Evolutionary conservation across 1,140 invertebrate genomes (phyloP).

Genomic region (Scaptodrosophila lebanonensis): DNA sequence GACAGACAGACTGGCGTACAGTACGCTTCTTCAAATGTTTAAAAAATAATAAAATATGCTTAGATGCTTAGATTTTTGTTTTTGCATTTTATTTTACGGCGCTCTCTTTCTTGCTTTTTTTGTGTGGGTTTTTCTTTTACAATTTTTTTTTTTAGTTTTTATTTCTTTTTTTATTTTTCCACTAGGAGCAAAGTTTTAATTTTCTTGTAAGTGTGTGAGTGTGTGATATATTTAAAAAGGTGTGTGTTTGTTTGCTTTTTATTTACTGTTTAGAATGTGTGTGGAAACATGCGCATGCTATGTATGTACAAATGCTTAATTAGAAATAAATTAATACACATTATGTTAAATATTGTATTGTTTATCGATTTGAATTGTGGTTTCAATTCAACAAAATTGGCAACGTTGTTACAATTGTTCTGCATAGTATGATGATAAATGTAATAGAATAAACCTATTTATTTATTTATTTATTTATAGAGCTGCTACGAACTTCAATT

Average conservation of each 20-base stretch:
- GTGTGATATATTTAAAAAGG: too few species aligned
- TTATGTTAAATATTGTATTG: constrained; percentile 25
- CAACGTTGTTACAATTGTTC: constrained; percentile 58
- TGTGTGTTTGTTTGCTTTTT: constrained; percentile 12
- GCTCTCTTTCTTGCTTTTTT: constrained; percentile 12
- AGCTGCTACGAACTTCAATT: too few species aligned
- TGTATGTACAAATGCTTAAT: constrained; percentile 56
- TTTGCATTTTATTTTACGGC: constrained; percentile 16
- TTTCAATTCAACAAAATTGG: constrained; percentile 55
- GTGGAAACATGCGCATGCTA: constrained; percentile 34
- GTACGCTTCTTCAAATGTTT: too few species aligned
- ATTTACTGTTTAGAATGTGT: constrained; percentile 26
- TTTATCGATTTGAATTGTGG: constrained; percentile 39
- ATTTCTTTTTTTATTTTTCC: constrained; percentile 19
- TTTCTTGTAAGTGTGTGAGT: too few species aligned
- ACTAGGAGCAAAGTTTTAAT: constrained; percentile 39
- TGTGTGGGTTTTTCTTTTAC: constrained; percentile 35
- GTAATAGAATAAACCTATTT: constrained; percentile 38
- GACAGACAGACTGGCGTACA: too few species aligned
- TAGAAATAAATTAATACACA: constrained; percentile 47
- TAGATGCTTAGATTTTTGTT: constrained; percentile 1
- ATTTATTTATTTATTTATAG: constrained; percentile 27
- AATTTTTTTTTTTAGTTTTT: constrained; percentile 10
- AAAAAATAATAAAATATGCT: constrained; percentile 26
- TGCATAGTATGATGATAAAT: constrained; percentile 29